Base-by-base conservation (phyloP, 2,888 invertebrate species). In the Agriopis aurantiaria region DNA sequence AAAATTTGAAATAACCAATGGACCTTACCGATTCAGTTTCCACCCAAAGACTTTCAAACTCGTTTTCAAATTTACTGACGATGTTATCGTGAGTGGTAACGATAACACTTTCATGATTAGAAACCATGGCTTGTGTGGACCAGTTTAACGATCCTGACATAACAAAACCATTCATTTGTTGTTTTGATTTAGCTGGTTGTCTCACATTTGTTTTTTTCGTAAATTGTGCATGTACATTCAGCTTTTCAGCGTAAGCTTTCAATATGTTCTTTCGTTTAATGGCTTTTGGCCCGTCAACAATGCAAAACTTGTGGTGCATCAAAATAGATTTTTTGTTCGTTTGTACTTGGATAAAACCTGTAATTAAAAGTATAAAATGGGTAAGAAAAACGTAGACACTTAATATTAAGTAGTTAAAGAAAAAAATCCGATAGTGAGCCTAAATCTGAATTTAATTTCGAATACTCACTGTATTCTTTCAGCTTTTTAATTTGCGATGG, bases 221-320 rank as follows among this genome's bases (percentile, higher is more conserved):
- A 70, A 82, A 86, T 69, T 87, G 85, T 59, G 87, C 89, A 76
- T 93, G 88, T 33, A 91, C 82, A 65, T 93, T 93, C 59, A 93
- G 75, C 78, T 91, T 92, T 80, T 94, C 94, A 45, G 93, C 93
- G 52, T 92, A 83, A 51, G 86, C 76, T 82, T 89, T 93, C 61
- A 94, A 75, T 64, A 86, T 76, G 70, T 80, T 86, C 79, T 93
- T 94, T 61, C 93, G 81, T 78, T 85, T 91, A 71, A 92, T 84
- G 62, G 94, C 93, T 81, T 87, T 90, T 55, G 93, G 91, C 71
- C 93, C 93, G 84, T 97, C 97, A 73, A 97, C 89, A 57, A 97
- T 87, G 70, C 95, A 96, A 91, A 97, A 97, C 86, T 98, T 98
- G 86, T 98, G 97, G 84, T 98, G 98, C 97, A 98, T 97, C 75